phyloP scores from a whole-genome alignment of 2,113 vertebrate species.

The Nerophis lumbriciformis region DNA sequence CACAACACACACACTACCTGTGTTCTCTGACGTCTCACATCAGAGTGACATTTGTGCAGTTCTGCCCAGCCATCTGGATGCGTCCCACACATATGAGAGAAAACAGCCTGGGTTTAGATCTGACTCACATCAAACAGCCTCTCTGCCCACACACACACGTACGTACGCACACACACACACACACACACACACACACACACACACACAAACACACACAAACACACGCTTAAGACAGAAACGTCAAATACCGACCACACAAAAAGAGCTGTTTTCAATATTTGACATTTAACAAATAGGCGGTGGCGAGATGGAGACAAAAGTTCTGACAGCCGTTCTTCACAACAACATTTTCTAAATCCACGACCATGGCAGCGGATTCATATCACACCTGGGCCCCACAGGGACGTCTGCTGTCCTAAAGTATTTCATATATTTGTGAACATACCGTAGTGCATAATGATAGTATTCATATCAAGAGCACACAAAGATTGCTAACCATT shows the following conservation, averaged over 20 bases:
- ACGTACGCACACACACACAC: constrained; percentile 39
- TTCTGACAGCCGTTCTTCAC: constrained; percentile 20
- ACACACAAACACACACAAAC: constrained; percentile 33
- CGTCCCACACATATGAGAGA: constrained; percentile 78
- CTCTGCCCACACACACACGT: constrained; percentile 67
- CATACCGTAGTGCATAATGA: no score
- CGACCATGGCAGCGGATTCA: constrained; percentile 20
- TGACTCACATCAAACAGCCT: constrained; percentile 78
- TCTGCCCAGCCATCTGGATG: constrained; percentile 76
- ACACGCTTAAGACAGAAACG: constrained; percentile 39
- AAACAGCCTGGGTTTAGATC: constrained; percentile 73
- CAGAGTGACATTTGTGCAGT: constrained; percentile 78
- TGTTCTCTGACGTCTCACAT: constrained; percentile 64
- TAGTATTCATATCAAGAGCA: no score
- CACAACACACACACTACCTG: constrained; percentile 50
- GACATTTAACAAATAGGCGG: constrained; percentile 70
- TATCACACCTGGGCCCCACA: constrained; percentile 3
- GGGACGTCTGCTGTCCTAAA: neutral
- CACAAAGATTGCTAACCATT: no score
- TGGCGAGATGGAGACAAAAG: constrained; percentile 30
- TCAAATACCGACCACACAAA: constrained; percentile 60
- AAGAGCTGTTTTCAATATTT: constrained; percentile 68
- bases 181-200: constrained; percentile 35
- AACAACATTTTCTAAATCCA: constrained; percentile 28
- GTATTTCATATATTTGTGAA: neutral